These are phyloP conservation scores for Malurus splendens DNA, from an alignment of 2,797 vertebrate genomes.

Conservation along the genomic window DNA sequence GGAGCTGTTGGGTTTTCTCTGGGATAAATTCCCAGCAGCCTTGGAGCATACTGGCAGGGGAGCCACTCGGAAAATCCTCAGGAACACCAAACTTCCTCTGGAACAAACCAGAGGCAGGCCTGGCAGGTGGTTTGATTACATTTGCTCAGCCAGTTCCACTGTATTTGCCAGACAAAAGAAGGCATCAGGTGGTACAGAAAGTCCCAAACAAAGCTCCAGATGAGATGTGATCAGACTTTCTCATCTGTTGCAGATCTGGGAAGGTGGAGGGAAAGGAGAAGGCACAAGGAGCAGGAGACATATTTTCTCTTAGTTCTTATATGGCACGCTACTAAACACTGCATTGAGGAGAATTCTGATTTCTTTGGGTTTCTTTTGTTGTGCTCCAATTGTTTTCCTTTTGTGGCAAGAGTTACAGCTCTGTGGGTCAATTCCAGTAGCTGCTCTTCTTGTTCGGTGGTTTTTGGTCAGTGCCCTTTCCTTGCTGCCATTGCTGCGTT, in stretches of 20 bases:
- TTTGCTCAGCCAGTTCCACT: slow-evolving; percentile 12
- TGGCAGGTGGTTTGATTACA: slow-evolving; percentile 11
- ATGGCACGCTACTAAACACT: not conserved
- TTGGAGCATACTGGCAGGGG: not conserved
- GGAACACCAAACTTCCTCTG: not conserved
- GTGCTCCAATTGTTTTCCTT: not conserved
- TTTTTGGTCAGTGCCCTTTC: not conserved
- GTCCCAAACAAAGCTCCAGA: not conserved
- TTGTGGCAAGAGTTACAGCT: not conserved
- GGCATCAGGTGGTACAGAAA: slow-evolving; percentile 18
- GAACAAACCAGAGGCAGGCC: not conserved
- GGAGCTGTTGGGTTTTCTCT: not conserved
- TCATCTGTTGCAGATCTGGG: not conserved
- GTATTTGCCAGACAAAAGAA: slow-evolving; percentile 25
- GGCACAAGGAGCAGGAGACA: not conserved
- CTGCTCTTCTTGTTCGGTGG: not conserved
- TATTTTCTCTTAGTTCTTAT: not conserved
- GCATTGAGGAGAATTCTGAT: not conserved
- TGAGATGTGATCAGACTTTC: not conserved
- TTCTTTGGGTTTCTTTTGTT: not conserved
- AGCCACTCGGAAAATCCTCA: not conserved
- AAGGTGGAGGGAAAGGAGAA: not conserved
- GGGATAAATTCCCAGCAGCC: not conserved
- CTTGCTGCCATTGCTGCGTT: not conserved
- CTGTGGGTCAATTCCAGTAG: not conserved